Percentiles rank a stretch among this genome's conserved stretches.
These are phyloP conservation scores for Babylonia areolata DNA, from an alignment of 1,140 invertebrate species.

Conservation along the genomic window DNA sequence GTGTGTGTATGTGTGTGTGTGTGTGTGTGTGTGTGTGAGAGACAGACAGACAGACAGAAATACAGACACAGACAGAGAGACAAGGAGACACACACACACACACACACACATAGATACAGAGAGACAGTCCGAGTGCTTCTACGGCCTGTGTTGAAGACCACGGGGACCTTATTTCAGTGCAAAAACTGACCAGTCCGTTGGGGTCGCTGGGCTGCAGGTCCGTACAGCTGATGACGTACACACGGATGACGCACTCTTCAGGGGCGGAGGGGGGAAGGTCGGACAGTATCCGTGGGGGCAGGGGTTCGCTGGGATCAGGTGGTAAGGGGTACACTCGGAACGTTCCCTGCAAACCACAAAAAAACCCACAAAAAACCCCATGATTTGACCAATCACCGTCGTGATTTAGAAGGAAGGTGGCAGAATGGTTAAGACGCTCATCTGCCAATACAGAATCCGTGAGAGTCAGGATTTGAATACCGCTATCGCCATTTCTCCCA, in stretches of 20 bases:
- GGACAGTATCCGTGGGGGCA: constrained; percentile 67
- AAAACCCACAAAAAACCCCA: too few relatives aligned
- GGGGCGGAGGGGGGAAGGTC: constrained; percentile 72
- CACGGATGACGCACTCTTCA: constrained; percentile 76
- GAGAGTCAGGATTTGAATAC: too few relatives aligned
- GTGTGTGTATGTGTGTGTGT: too few relatives aligned
- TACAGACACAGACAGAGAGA: not conserved
- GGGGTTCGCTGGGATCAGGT: constrained; percentile 67
- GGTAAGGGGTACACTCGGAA: constrained; percentile 77
- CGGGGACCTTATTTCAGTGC: not conserved
- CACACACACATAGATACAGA: not conserved
- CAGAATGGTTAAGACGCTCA: too few relatives aligned
- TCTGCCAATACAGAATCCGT: too few relatives aligned
- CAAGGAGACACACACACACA: not conserved
- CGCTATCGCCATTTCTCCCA: too few relatives aligned
- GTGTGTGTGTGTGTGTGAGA: too few relatives aligned
- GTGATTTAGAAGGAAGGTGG: too few relatives aligned
- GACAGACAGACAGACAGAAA: not conserved
- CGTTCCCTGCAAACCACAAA: constrained; percentile 74
- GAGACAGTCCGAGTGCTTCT: too few relatives aligned
- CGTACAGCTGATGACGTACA: constrained; percentile 76
- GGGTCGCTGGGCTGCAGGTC: constrained; percentile 78
- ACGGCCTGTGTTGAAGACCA: too few relatives aligned
- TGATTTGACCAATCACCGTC: too few relatives aligned
- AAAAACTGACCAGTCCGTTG: constrained; percentile 74